These are phyloP conservation scores for Petromus typicus DNA, from an alignment of 2,113 vertebrate species.

Conservation along the genomic window DNA sequence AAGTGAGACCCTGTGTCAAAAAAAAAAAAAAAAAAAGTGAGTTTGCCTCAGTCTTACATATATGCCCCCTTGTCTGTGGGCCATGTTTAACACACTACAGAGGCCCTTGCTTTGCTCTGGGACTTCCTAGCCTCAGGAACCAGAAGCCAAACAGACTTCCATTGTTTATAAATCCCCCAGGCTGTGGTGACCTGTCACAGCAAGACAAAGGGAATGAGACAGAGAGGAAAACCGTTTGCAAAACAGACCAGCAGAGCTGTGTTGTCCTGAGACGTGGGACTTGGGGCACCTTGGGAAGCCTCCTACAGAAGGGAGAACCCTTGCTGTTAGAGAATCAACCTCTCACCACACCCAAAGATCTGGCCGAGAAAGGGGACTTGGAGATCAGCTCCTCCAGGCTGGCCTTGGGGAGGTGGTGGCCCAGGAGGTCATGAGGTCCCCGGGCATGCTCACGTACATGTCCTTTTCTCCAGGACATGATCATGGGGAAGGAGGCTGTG, in stretches of 20 bases:
- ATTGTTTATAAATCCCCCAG: neutral
- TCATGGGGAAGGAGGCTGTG: accelerated
- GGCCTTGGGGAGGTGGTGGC: neutral
- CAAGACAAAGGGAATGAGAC: neutral
- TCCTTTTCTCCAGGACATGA: neutral
- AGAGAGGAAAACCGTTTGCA: neutral
- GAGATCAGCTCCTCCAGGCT: neutral
- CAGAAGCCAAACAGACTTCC: neutral
- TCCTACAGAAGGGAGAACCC: neutral
- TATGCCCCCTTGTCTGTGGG: neutral
- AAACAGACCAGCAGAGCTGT: neutral
- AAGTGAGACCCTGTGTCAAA: no score
- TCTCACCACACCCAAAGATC: neutral
- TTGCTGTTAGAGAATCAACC: neutral
- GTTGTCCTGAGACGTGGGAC: neutral
- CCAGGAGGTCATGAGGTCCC: neutral
- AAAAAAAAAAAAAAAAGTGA: no score
- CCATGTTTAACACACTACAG: neutral
- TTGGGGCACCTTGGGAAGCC: neutral
- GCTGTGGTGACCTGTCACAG: neutral
- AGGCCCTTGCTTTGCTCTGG: neutral
- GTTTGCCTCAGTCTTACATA: neutral
- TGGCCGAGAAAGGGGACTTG: neutral
- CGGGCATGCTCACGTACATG: no score
- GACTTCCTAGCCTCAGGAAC: neutral